Base-by-base conservation (phyloP, 2,797 vertebrate species). In the Emys orbicularis region DNA sequence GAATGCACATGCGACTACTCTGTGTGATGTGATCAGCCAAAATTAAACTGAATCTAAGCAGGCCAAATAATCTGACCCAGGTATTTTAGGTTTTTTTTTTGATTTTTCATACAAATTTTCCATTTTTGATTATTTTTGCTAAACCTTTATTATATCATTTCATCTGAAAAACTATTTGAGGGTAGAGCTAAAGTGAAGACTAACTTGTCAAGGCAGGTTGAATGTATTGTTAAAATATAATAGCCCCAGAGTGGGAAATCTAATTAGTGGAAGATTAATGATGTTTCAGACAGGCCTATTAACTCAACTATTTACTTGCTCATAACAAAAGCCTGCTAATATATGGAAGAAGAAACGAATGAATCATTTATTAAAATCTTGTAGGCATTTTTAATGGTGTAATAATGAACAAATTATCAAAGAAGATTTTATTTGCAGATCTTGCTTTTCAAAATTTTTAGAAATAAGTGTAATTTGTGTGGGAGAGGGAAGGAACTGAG, bases 201-300 rank as follows among this genome's bases (percentile, higher is more conserved):
- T 86, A 92, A 93, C 92, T 94, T 84, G 11, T 91, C 23, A 6
- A 79, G 61, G 50, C 34, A 94, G 59, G 34, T 34, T 88, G 34
- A 95, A 93, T 79, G n/a, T 79, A 72, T 80, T 91, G 34, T 88
- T 90, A 90, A 95, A 93, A 54, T 81, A 77, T 79, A 91, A 90
- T 95, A 95, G 41, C 50, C 86, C 72, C 1, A 9, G 65, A 79
- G 74, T 92, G 92, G 89, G 59, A 95, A 96, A 97, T 95, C 84
- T 93, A 93, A 94, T 93, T 92, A 96, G 94, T 97, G 81, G 89
- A 97, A 96, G 59, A 91, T 88, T 91, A 93, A 96, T 94, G 81
- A 83, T 84, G 27, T 96, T 94, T 94, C 90, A 85, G 53, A 79
- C 76, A 97, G 68, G 27, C 89, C 74, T 90, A 91, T 95, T 97